These are phyloP conservation scores for Melanargia galathea DNA, from an alignment of 2,888 invertebrate species.

Conservation along the genomic window DNA sequence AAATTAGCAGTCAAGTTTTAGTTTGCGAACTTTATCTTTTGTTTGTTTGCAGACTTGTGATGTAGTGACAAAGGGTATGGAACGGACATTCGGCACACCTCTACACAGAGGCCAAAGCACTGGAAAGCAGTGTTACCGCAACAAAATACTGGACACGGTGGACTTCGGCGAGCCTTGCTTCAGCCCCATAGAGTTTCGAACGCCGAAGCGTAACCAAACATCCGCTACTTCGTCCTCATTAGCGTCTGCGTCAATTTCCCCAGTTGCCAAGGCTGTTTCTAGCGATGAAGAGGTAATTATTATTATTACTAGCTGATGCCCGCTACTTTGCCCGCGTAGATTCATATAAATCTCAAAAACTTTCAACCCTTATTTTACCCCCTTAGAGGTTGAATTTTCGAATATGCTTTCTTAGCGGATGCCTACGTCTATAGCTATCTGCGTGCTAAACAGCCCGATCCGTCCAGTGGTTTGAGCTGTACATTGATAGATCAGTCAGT, in stretches of 20 bases:
- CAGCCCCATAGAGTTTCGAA: slow-evolving; percentile 69
- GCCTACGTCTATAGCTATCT: too few species aligned
- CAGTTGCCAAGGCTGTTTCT: slow-evolving; percentile 61
- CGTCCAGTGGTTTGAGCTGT: too few species aligned
- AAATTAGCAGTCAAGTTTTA: too few species aligned
- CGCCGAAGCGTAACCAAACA: slow-evolving; percentile 57
- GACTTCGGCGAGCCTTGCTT: slow-evolving; percentile 70
- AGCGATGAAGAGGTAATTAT: slow-evolving; percentile 69
- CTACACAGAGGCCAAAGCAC: slow-evolving; percentile 50
- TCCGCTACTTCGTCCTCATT: slow-evolving; percentile 61
- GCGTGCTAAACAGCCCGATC: too few species aligned
- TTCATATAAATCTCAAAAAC: too few species aligned
- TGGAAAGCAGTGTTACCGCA: slow-evolving; percentile 60
- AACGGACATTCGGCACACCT: slow-evolving; percentile 73
- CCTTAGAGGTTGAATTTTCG: too few species aligned
- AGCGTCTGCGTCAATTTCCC: slow-evolving; percentile 66
- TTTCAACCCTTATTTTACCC: too few species aligned
- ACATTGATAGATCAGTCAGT: too few species aligned
- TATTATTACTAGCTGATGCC: not conserved
- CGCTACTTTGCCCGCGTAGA: too few species aligned
- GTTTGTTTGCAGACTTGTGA: slow-evolving; percentile 57
- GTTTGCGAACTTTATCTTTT: not conserved
- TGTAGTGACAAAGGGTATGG: slow-evolving; percentile 65
- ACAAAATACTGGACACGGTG: slow-evolving; percentile 69
- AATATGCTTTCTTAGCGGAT: too few species aligned